Evolutionary conservation across 2,888 invertebrate species (phyloP).

Genomic region (Amphiduros pacificus): DNA sequence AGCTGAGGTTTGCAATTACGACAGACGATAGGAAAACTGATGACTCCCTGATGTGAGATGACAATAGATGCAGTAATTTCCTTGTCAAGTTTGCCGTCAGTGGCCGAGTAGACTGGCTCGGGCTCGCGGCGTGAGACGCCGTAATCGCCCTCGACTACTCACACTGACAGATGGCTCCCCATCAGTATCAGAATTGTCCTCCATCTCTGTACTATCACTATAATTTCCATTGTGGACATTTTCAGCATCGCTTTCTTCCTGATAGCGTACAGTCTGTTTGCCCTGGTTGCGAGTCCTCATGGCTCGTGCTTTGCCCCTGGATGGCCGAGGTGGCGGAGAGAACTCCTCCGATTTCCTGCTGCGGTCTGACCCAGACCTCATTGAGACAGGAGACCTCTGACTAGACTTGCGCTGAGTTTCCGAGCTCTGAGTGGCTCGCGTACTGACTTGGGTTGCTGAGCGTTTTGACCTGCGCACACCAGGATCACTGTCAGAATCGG

Average conservation of each 20-base stretch:
- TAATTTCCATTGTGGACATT: conserved; percentile 19
- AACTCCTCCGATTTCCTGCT: conserved; percentile 12
- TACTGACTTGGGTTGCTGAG: conserved; percentile 25
- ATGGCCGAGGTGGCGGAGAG: neutral
- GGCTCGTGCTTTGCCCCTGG: neutral
- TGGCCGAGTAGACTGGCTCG: conserved; percentile 31
- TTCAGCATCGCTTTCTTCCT: conserved; percentile 49
- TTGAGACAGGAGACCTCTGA: conserved; percentile 3
- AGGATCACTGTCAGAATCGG: conserved; percentile 2
- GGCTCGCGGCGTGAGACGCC: conserved; percentile 70
- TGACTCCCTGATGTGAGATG: too few relatives aligned
- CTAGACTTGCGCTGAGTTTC: conserved; percentile 9
- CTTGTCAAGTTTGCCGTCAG: neutral
- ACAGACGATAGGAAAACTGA: too few relatives aligned
- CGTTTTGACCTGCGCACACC: conserved; percentile 18
- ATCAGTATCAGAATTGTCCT: conserved; percentile 32
- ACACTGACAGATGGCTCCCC: conserved; percentile 61
- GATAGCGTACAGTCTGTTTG: conserved; percentile 55
- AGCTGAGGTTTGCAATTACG: too few relatives aligned
- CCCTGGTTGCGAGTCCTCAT: conserved; percentile 54
- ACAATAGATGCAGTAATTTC: neutral
- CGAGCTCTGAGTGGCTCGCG: conserved; percentile 24
- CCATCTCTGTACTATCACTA: conserved; percentile 19
- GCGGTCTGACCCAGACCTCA: neutral
- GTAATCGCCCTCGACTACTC: conserved; percentile 81